Evolutionary conservation across 2,113 vertebrate species (phyloP).

Genomic region (Megalops atlanticus): DNA sequence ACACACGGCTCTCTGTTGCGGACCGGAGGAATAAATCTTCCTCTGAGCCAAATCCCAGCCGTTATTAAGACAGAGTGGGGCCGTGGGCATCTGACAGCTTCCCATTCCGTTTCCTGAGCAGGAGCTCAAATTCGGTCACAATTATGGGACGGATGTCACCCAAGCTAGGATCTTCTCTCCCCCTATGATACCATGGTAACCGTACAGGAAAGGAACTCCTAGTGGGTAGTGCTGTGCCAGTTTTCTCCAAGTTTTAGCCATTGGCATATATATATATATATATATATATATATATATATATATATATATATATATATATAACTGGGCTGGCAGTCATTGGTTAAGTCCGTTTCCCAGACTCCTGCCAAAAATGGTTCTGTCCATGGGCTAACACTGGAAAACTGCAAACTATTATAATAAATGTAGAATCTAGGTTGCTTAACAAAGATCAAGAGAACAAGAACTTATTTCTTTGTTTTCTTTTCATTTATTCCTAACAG

Average conservation of each 20-base stretch:
- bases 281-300: neutral
- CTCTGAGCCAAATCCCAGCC: neutral
- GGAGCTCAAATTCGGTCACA: neutral
- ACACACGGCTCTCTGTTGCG: neutral
- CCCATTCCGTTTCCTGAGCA: neutral
- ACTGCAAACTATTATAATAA: too few relatives aligned
- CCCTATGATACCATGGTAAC: neutral
- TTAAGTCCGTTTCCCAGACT: too few relatives aligned
- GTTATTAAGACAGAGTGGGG: neutral
- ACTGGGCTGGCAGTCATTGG: too few relatives aligned
- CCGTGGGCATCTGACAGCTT: neutral
- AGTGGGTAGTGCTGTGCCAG: too few relatives aligned
- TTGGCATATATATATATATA: neutral
- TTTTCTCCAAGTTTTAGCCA: too few relatives aligned
- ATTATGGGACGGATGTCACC: neutral
- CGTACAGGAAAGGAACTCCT: too few relatives aligned
- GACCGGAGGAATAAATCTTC: neutral
- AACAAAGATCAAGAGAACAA: too few relatives aligned
- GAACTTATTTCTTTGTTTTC: too few relatives aligned
- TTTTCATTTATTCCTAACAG: too few relatives aligned
- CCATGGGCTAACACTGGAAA: too few relatives aligned
- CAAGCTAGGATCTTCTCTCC: neutral
- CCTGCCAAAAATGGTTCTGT: too few relatives aligned
- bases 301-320: neutral
- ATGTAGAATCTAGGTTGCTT: too few relatives aligned